Conservation (phyloP, 2,888 invertebrate genomes). For the Aplocera efformata region DNA sequence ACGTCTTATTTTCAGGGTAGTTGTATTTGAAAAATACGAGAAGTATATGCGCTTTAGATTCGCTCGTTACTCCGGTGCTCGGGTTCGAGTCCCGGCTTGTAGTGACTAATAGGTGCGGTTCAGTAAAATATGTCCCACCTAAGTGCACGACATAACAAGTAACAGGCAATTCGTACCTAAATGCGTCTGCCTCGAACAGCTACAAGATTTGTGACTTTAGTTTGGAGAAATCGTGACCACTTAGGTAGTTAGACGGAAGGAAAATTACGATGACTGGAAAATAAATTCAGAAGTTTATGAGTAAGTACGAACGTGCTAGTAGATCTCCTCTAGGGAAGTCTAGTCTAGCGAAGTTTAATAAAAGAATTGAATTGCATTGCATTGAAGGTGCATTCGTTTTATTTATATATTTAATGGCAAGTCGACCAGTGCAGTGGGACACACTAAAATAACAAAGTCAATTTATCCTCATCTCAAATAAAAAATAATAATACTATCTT, state of each 20-base stretch:
- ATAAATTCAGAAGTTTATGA: neutral
- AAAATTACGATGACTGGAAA: neutral
- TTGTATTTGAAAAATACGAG: constrained; percentile 58
- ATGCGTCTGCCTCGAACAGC: constrained; percentile 27
- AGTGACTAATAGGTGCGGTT: constrained; percentile 55
- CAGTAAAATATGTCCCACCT: constrained; percentile 51
- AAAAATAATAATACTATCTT: no score
- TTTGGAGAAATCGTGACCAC: constrained; percentile 1
- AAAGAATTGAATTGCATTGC: no score
- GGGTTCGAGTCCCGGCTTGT: constrained; percentile 45
- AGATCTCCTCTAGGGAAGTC: no score
- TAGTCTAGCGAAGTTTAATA: no score
- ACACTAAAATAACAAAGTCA: no score
- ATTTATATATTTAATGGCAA: no score
- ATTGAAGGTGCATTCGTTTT: no score
- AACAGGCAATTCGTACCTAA: constrained; percentile 38
- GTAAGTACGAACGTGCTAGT: no score
- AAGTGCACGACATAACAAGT: constrained; percentile 47
- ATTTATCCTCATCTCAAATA: no score
- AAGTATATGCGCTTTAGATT: constrained; percentile 59
- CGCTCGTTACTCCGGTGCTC: constrained; percentile 53
- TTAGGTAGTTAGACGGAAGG: neutral
- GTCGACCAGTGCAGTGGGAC: no score
- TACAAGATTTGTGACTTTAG: constrained; percentile 14
- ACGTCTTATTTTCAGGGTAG: constrained; percentile 49